phyloP scores from a whole-genome alignment of 64 coral and sea anemone species.

The Montipora cactus region DNA sequence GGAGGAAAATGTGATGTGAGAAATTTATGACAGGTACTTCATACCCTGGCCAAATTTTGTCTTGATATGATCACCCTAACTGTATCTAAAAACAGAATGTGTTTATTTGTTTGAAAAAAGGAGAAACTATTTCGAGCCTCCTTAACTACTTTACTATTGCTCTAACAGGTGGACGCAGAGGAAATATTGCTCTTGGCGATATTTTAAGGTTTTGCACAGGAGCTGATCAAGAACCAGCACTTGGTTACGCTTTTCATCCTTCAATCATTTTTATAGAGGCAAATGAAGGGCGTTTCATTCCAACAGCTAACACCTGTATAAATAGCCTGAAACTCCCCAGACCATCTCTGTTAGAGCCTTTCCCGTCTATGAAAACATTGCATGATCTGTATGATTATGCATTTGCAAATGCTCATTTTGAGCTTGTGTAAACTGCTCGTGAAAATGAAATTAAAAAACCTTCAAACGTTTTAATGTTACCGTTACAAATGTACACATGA shows the following conservation, averaged over 20 bases:
- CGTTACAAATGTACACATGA: too few relatives aligned
- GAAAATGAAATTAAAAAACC: too few relatives aligned
- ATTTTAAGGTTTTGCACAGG: slow-evolving; percentile 51
- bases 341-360: not conserved
- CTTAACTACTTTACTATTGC: not conserved
- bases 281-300: slow-evolving; percentile 15
- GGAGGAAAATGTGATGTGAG: too few relatives aligned
- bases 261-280: slow-evolving; percentile 36
- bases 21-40: too few relatives aligned
- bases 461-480: too few relatives aligned
- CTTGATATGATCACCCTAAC: too few relatives aligned
- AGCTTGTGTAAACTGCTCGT: not conserved
- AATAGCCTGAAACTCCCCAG: slow-evolving; percentile 33
- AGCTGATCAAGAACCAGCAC: slow-evolving; percentile 63
- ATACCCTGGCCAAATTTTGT: too few relatives aligned
- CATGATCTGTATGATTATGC: slow-evolving; percentile 41
- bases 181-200: slow-evolving; percentile 26
- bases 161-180: slow-evolving; percentile 61
- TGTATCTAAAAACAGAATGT: not conserved
- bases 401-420: slow-evolving; percentile 33
- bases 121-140: too few relatives aligned
- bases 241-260: slow-evolving; percentile 37
- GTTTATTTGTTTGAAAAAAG: too few relatives aligned
- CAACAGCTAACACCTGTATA: slow-evolving; percentile 49
- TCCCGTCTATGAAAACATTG: not conserved